Percentiles rank a stretch among this genome's conserved stretches.
Conservation (phyloP, 2,888 invertebrate species). For the Hirtodrosophila confusa region DNA sequence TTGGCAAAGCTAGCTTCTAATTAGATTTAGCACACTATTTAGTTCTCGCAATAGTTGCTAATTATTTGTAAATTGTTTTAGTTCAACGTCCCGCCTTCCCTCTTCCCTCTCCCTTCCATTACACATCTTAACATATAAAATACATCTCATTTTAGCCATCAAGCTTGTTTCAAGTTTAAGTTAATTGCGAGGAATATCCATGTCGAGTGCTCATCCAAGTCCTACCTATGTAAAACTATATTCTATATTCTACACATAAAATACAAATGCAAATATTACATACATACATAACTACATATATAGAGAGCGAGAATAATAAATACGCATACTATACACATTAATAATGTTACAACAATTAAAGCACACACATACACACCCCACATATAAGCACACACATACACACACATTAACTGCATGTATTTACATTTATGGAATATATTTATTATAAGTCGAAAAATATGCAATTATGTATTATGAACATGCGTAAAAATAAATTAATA, state of each 20-base stretch:
- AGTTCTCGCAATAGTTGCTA: slow-evolving; percentile 74
- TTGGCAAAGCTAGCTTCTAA: slow-evolving; percentile 68
- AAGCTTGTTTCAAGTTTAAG: slow-evolving; percentile 56
- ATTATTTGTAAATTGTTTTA: slow-evolving; percentile 70
- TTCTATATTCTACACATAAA: slow-evolving; percentile 19
- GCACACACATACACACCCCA: slow-evolving; percentile 49
- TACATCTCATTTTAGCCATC: slow-evolving; percentile 36
- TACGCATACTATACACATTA: slow-evolving; percentile 45
- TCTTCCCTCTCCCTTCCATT: neutral
- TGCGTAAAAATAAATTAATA: slow-evolving; percentile 75
- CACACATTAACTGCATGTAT: slow-evolving; percentile 65
- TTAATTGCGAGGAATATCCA: slow-evolving; percentile 39
- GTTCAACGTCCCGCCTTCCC: slow-evolving; percentile 28
- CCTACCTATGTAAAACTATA: slow-evolving; percentile 53
- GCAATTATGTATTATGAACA: slow-evolving; percentile 79
- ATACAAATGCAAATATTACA: slow-evolving; percentile 37
- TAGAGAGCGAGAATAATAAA: slow-evolving; percentile 37
- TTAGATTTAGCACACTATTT: slow-evolving; percentile 73
- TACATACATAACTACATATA: slow-evolving; percentile 16
- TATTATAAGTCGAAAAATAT: slow-evolving; percentile 75
- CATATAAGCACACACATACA: slow-evolving; percentile 32
- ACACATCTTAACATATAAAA: slow-evolving; percentile 1
- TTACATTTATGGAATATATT: slow-evolving; percentile 65
- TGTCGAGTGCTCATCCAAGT: slow-evolving; percentile 55
- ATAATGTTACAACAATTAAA: slow-evolving; percentile 64